Conservation (phyloP, 2,888 invertebrate species). For the Stenoptilia bipunctidactyla region DNA sequence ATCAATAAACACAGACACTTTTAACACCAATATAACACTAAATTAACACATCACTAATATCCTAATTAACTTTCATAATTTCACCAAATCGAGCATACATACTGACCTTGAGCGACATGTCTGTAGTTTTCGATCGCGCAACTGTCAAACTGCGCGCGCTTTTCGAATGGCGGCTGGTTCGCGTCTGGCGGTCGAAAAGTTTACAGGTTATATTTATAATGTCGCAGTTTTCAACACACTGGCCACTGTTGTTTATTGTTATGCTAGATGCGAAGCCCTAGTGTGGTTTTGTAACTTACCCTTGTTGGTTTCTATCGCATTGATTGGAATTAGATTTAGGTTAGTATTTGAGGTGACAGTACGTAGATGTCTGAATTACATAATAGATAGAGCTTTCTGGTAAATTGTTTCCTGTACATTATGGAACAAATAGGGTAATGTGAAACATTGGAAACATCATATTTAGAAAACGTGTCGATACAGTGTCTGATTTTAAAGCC, state of each 20-base stretch:
- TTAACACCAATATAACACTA: constrained; percentile 2
- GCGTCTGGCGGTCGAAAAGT: constrained; percentile 38
- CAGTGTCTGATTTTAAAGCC: too few relatives aligned
- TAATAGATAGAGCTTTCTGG: background rate
- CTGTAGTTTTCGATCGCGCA: constrained; percentile 23
- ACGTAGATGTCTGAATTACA: background rate
- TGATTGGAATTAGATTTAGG: background rate
- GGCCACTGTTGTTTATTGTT: constrained; percentile 42
- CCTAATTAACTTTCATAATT: constrained; percentile 1
- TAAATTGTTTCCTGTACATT: too few relatives aligned
- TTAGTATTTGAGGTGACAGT: background rate
- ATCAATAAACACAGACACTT: too few relatives aligned
- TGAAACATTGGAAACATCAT: too few relatives aligned
- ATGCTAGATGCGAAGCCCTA: constrained; percentile 48
- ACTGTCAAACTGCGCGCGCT: constrained; percentile 49
- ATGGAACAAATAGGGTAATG: too few relatives aligned
- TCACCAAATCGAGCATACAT: constrained; percentile 14
- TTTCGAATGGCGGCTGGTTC: constrained; percentile 36
- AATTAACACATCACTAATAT: constrained; percentile 1
- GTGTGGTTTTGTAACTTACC: constrained; percentile 50
- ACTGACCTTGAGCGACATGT: constrained; percentile 62
- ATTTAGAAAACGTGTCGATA: too few relatives aligned
- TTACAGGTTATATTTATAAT: constrained; percentile 61
- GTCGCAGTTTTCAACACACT: constrained; percentile 50
- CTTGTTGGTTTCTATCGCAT: constrained; percentile 17